phyloP scores from a whole-genome alignment of 2,113 vertebrate genomes.

The Xiphophorus couchianus region DNA sequence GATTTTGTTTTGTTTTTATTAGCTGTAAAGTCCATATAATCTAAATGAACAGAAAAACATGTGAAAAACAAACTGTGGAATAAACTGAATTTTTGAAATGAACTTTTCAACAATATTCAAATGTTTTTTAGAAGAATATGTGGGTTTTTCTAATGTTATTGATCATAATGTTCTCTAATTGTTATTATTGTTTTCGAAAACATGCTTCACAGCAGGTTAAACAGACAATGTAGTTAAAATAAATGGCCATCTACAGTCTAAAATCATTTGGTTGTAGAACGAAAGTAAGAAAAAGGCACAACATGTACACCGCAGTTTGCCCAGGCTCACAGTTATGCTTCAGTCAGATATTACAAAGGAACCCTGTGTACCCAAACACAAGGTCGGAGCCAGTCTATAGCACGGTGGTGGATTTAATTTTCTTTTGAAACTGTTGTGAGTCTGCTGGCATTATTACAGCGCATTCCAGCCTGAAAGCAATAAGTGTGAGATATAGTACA shows the following conservation, averaged over 20 bases:
- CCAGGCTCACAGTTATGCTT: slow-evolving; percentile 2
- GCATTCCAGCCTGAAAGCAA: slow-evolving; percentile 50
- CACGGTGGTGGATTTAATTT: slow-evolving; percentile 41
- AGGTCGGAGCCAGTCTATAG: slow-evolving; percentile 34
- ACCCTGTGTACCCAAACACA: slow-evolving; percentile 27
- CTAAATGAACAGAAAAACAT: too few relatives aligned
- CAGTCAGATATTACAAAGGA: slow-evolving; percentile 36
- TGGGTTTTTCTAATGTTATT: background rate
- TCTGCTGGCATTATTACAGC: slow-evolving; percentile 49
- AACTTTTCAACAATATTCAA: too few relatives aligned
- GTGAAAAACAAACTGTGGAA: too few relatives aligned
- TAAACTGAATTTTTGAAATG: too few relatives aligned
- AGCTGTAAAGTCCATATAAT: too few relatives aligned
- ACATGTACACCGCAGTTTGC: background rate
- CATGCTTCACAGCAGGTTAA: background rate
- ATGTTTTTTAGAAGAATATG: too few relatives aligned
- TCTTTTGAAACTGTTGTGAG: slow-evolving; percentile 49
- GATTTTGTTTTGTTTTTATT: too few relatives aligned
- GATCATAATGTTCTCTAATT: background rate
- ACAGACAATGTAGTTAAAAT: background rate
- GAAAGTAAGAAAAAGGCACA: background rate
- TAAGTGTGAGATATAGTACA: slow-evolving; percentile 54
- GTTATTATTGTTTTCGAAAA: background rate
- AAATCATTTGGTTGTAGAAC: background rate
- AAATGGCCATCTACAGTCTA: background rate